Evolutionary conservation across 2,113 vertebrate genomes (phyloP), one percentile per base, ranked within the genome.

Genomic region (Heptranchias perlo): DNA sequence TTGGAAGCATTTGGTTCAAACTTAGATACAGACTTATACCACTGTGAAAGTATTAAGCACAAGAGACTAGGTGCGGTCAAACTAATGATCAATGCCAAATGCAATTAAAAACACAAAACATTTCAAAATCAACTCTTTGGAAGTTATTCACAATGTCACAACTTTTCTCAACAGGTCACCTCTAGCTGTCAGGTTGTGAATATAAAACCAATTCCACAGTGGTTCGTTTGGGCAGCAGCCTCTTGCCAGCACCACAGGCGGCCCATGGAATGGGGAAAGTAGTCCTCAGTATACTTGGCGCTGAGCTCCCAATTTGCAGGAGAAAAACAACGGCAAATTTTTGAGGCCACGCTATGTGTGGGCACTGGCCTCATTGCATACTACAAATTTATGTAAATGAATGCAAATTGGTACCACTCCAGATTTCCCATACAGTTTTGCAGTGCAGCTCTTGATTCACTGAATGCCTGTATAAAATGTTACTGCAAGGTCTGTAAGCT

Each of bases 331-430:
- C 49, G 11, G 25, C 25, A 87, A 52, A 52, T 87, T 52, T 87
- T 87, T 87, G 47, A 87, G 10, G 47, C 84, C 47, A 87, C 25
- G 21, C 78, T 5, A 44, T 82, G 78, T 82, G 39, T 47, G 78
- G 39, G 39, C 78, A 82, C 5, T 82, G 78, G n/a, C 84, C 44
- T 52, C 25, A 52, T 31, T 49, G 84, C 44, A 31, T 87, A 91
- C 87, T 91, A 54, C 49, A 89, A 89, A 89, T 89, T 54, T 89
- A 52, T 89, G 86, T 49, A 31, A 89, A 89, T 89, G 47, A 89
- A 89, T 89, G 86, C 86, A 89, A 52, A 89, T 89, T 89, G 86
- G 49, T 89, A 89, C 86, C 25, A 28, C 47, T 89, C 11, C 47
- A 89, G 49, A 54, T 89, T 89, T 54, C 23, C 86, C 86, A 89